Evolutionary conservation across 2,888 invertebrate genomes (phyloP).

Genomic region (Trichogramma evanescens): DNA sequence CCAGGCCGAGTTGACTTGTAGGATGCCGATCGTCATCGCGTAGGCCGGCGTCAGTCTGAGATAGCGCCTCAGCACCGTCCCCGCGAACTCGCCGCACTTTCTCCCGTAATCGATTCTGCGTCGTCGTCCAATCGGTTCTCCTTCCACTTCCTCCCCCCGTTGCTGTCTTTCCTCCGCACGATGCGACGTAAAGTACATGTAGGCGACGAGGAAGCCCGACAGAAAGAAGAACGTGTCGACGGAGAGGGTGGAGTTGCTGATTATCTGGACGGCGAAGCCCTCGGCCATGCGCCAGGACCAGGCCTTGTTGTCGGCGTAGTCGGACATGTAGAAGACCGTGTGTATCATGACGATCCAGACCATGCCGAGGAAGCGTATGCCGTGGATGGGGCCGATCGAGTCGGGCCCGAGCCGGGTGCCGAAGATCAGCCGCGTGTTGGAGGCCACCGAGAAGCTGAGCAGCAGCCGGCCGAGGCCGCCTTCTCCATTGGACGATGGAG

Average conservation of each 20-base stretch:
- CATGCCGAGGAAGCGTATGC: constrained; percentile 53
- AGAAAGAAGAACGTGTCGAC: constrained; percentile 51
- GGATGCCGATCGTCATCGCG: constrained; percentile 44
- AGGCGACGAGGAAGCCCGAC: constrained; percentile 39
- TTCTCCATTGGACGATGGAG: too few relatives aligned
- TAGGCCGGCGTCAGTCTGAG: constrained; percentile 49
- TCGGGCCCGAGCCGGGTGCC: constrained; percentile 38
- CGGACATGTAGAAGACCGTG: constrained; percentile 45
- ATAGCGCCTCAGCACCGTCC: constrained; percentile 41
- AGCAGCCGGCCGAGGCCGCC: not conserved
- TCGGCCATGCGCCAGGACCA: constrained; percentile 40
- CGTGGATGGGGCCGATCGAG: constrained; percentile 48
- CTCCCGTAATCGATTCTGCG: constrained; percentile 9
- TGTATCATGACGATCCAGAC: constrained; percentile 55
- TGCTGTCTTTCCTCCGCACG: not conserved
- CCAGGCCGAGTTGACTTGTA: constrained; percentile 43
- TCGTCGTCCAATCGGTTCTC: constrained; percentile 18
- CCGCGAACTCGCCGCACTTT: constrained; percentile 23
- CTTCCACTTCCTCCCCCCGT: constrained; percentile 9
- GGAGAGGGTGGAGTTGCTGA: constrained; percentile 47
- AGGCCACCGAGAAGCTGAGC: constrained; percentile 50
- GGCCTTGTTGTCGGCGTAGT: constrained; percentile 44
- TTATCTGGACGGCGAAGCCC: constrained; percentile 40
- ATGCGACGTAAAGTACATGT: constrained; percentile 29
- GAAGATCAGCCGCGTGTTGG: constrained; percentile 47